phyloP scores from a whole-genome alignment of 2,113 vertebrate species.

The Scartelaos histophorus region DNA sequence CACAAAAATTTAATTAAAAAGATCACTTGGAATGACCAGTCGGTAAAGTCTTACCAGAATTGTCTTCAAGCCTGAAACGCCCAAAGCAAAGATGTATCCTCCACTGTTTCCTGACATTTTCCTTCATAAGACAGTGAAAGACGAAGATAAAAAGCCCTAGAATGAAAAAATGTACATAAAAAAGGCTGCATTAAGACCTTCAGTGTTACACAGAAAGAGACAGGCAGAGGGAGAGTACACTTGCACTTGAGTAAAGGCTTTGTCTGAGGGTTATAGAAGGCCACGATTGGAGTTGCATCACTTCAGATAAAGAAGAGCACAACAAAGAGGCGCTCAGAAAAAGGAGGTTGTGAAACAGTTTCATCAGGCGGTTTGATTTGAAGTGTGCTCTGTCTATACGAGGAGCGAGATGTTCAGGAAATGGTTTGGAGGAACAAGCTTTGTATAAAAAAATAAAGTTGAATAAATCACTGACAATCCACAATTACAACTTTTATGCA shows the following conservation, averaged over 20 bases:
- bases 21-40: too few relatives aligned
- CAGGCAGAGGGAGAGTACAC: background rate
- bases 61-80: conserved; percentile 73
- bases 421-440: background rate
- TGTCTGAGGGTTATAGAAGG: conserved; percentile 1
- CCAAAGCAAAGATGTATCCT: conserved; percentile 80
- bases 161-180: conserved; percentile 23
- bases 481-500: background rate
- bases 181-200: background rate
- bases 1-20: too few relatives aligned
- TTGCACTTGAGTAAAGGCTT: conserved; percentile 14
- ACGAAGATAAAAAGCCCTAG: conserved; percentile 89
- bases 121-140: conserved; percentile 91
- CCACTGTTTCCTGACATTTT: conserved; percentile 86
- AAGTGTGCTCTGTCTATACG: background rate
- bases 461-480: too few relatives aligned
- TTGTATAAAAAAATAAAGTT: background rate
- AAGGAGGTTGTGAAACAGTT: conserved; percentile 31
- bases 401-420: conserved; percentile 24
- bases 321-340: conserved; percentile 20
- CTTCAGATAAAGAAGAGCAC: background rate
- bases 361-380: conserved; percentile 42
- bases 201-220: background rate
- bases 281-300: conserved; percentile 22
- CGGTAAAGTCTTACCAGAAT: conserved; percentile 74